Evolutionary conservation across 2,113 vertebrate genomes (phyloP), one percentile per base, ranked within the genome.

Genomic region (Lampris incognitus): DNA sequence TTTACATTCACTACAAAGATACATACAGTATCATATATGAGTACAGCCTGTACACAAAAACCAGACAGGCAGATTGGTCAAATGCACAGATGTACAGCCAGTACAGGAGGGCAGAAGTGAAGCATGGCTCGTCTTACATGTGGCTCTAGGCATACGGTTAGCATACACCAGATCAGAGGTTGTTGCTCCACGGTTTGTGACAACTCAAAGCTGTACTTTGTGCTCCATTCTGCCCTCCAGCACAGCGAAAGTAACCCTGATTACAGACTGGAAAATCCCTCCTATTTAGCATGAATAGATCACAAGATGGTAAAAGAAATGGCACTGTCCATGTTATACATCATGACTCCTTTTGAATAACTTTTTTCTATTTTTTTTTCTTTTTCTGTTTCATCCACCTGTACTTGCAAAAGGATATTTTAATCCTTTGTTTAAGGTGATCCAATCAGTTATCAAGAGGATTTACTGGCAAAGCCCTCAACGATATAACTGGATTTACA

Each of bases 121-220:
- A 54, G 38, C 71, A 37, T 69, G 24, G 42, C 39, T 82, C 61
- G 37, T 54, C 24, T 76, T 64, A 71, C 50, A 79, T 74, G 77
- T 52, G 55, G 41, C 78, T 65, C 49, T 55, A 69, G 56, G 66
- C 72, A 37, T 3, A 54, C 7, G 64, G 58, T 73, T 11, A 55
- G 81, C 3, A 52, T 68, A 82, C 48, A 62, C 65, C 10, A 46
- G 42, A 39, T 6, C 38, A 69, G 40, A 59, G 10, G 60, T 46
- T 78, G 68, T 61, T 54, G 42, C 65, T 49, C 39, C 36, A 39
- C 62, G 66, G 55, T 63, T 59, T 69, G 66, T 59, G 52, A 58
- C 59, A 51, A 6, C 41, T 79, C 9, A 82, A 73, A 67, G 54
- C 36, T 46, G 2, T 59, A 62, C 9, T 10, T 62, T 39, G 56